Percentiles rank a stretch among this genome's conserved stretches.
phyloP scores from a whole-genome alignment of 1,140 invertebrate genomes.

The Trachymyrmex septentrionalis region DNA sequence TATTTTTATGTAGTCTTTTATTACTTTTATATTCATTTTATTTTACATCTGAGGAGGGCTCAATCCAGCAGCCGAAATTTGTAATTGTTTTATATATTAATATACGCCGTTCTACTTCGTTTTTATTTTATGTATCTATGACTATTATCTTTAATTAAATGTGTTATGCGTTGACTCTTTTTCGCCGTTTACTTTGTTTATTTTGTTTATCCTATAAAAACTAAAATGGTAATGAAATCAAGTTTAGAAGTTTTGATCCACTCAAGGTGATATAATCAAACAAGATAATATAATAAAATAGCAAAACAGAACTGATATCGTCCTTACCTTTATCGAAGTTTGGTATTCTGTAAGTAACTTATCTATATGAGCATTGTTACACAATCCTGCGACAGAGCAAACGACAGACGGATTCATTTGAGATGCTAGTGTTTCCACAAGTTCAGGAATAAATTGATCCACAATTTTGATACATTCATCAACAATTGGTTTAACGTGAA shows the following conservation, averaged over 20 bases:
- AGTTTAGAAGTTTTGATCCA: not conserved
- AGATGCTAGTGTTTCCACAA: conserved; percentile 94
- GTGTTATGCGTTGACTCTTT: too few species aligned
- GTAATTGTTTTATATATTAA: too few species aligned
- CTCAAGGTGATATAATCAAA: not conserved
- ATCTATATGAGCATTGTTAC: conserved; percentile 92
- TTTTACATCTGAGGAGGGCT: too few species aligned
- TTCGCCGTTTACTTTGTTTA: too few species aligned
- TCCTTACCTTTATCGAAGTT: conserved; percentile 68
- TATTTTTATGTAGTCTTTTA: too few species aligned
- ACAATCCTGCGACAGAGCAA: conserved; percentile 95
- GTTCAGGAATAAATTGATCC: conserved; percentile 95
- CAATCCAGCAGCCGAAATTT: too few species aligned
- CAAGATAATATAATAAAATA: not conserved
- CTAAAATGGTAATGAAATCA: not conserved
- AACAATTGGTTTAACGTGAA: conserved; percentile 91
- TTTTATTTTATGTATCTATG: too few species aligned
- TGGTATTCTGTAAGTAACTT: conserved; percentile 88
- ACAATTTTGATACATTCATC: conserved; percentile 93
- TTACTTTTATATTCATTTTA: too few species aligned
- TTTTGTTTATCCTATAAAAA: too few species aligned
- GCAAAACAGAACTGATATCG: not conserved
- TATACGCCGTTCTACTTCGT: too few species aligned
- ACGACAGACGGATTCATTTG: conserved; percentile 95
- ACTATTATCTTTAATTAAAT: too few species aligned